Evolutionary conservation across 2,888 invertebrate genomes (phyloP), one percentile per base, ranked within the genome.

Genomic region (Cloeon dipterum): DNA sequence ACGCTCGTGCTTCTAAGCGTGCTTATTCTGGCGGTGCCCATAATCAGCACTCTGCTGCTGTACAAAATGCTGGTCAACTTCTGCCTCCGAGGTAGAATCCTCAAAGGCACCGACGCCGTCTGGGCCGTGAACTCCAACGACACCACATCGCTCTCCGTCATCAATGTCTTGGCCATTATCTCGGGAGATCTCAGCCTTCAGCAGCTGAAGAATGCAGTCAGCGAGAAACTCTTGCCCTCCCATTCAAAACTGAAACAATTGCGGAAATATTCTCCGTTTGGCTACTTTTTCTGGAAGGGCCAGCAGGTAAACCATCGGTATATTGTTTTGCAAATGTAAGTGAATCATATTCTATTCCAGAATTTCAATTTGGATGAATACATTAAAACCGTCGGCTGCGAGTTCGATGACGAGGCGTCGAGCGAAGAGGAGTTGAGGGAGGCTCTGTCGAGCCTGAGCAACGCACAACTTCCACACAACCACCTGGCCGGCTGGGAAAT

Each of bases 201-300:
- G 20, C 42, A 40, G 14, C 38, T 49, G 21, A 43, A 42, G 38
- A 29, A 41, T 19, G 35, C 36, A 20, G 33, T 48, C 11, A 18
- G 32, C n/a, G 29, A 38, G 4, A 43, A 43, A 26, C 39, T 50
- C 14, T 35, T 48, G 4, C 39, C 40, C 3, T n/a, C 42, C 4
- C 39, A 44, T 21, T 34, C 46, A 32, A 66, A 66, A 47, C 48
- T 66, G 35, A 56, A 61, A 40, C 62, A 59, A 43, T 51, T 53
- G 26, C 50, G 59, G 42, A 53, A 49, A 13, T 56, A 58, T 42
- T 42, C 44, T 3, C 52, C 52, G 35, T 59, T 54, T 23, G 67
- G 66, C 2, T 67, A 65, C 45, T 61, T 56, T 43, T 67, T 58
- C 46, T 65, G 65, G 64, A 52, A 57, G n/a, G n/a, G n/a, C n/a